phyloP scores from a whole-genome alignment of 2,888 invertebrate species.

The Calameuta idolon region DNA sequence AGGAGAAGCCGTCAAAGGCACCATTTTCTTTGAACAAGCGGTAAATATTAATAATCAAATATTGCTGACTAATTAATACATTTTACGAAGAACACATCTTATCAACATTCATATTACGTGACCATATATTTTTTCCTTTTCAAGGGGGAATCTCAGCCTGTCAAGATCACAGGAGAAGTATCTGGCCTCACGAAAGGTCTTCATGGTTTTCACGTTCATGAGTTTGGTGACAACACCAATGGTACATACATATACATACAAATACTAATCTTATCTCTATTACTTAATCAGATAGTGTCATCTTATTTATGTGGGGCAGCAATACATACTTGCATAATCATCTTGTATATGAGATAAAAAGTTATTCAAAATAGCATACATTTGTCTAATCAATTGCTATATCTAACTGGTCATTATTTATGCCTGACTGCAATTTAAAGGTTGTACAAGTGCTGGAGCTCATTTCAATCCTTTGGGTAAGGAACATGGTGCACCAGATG shows the following conservation, averaged over 20 bases:
- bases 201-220: conserved; percentile 94
- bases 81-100: neutral
- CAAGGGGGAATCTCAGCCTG: conserved; percentile 75
- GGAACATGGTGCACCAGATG: conserved; percentile 86
- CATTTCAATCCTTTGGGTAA: conserved; percentile 90
- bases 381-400: neutral
- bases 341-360: neutral
- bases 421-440: conserved; percentile 29
- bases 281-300: neutral
- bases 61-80: neutral
- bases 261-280: neutral
- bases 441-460: conserved; percentile 91
- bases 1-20: conserved; percentile 84
- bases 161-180: conserved; percentile 85
- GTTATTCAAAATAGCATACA: neutral
- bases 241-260: conserved; percentile 65
- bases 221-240: conserved; percentile 96
- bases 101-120: neutral
- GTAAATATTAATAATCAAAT: conserved; percentile 65
- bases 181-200: conserved; percentile 81
- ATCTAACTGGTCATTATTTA: neutral
- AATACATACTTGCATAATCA: neutral
- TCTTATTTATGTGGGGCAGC: neutral
- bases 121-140: conserved; percentile 40
- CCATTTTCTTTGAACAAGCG: conserved; percentile 83